Evolutionary conservation across 2,888 invertebrate genomes (phyloP), one percentile per base, ranked within the genome.

Genomic region (Drosophila pegasa): DNA sequence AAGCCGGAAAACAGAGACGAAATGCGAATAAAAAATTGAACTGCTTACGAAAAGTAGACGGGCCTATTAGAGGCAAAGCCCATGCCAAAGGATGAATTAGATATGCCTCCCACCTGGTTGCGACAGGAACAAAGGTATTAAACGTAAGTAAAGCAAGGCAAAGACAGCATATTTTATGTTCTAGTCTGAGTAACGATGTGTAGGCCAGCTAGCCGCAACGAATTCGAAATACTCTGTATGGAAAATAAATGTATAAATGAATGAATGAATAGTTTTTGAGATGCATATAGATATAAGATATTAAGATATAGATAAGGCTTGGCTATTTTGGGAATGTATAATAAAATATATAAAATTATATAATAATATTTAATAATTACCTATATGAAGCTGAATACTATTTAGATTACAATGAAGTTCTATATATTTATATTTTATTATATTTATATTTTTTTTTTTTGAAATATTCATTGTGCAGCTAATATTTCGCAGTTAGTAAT

Each of bases 151-250:
- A 67, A 64, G 69, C 43, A 16, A 43, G 62, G 64, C 41, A 43
- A 55, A 55, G 55, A 70, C 64, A 61, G 88, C 73, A 87, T 88
- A 84, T 88, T 84, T 88, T 87, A 84, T 83, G 80, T 83, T 75
- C 57, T 60, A 83, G 83, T 71, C 70, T 68, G 68, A 40, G 69
- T 1, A 40, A 7, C 71, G 52, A 69, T 56, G 45, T 60, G 38
- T 47, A 4, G 18, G 29, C 2, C 6, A 10, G 3, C 16, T 5
- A 18, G 18, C 20, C 31, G 18, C 18, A 45, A 4, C 20, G 66
- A 45, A 4, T 4, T 2, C 1, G 22, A 2, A n/a, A 56, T 75
- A 18, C 71, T 0, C 79, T 75, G 20, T n/a, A 27, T 0, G 6
- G 0, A 4, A 16, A n/a, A 5, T 12, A 16, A 35, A 20, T 1